These are phyloP conservation scores for Drosophila cognata DNA, from an alignment of 2,888 invertebrate genomes.

Conservation along the genomic window DNA sequence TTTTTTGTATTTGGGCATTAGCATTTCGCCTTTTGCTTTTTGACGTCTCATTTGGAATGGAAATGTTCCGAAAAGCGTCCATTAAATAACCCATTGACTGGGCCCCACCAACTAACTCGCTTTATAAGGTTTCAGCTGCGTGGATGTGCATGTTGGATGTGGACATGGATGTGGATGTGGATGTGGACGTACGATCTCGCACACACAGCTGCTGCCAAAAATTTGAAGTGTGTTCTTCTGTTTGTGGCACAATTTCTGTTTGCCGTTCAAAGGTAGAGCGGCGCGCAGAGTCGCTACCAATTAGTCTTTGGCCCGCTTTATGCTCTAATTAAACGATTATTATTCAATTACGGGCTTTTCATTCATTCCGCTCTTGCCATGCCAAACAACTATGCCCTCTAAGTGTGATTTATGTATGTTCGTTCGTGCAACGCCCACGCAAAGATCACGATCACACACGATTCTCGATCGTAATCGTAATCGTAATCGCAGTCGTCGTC, in stretches of 20 bases:
- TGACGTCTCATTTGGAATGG: slow-evolving; percentile 52
- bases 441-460: slow-evolving; percentile 37
- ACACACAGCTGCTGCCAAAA: slow-evolving; percentile 37
- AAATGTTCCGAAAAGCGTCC: slow-evolving; percentile 56
- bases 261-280: slow-evolving; percentile 44
- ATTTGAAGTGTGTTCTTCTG: slow-evolving; percentile 16
- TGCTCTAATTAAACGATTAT: slow-evolving; percentile 66
- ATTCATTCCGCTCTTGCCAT: slow-evolving; percentile 9
- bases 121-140: slow-evolving; percentile 52
- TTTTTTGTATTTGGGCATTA: slow-evolving; percentile 47
- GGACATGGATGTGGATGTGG: neutral
- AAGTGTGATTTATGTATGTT: slow-evolving; percentile 70
- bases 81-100: slow-evolving; percentile 42
- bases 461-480: slow-evolving; percentile 28
- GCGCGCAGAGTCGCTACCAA: slow-evolving; percentile 39
- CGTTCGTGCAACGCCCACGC: slow-evolving; percentile 57
- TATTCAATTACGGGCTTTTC: slow-evolving; percentile 56
- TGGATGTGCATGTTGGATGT: slow-evolving; percentile 32
- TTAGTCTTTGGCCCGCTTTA: slow-evolving; percentile 50
- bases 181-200: slow-evolving; percentile 9
- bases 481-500: neutral
- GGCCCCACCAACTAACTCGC: slow-evolving; percentile 17
- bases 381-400: slow-evolving; percentile 19
- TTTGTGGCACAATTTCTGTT: neutral
- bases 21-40: slow-evolving; percentile 47